Conservation (phyloP, 2,888 invertebrate species). For the Drosophila paramelanica region DNA sequence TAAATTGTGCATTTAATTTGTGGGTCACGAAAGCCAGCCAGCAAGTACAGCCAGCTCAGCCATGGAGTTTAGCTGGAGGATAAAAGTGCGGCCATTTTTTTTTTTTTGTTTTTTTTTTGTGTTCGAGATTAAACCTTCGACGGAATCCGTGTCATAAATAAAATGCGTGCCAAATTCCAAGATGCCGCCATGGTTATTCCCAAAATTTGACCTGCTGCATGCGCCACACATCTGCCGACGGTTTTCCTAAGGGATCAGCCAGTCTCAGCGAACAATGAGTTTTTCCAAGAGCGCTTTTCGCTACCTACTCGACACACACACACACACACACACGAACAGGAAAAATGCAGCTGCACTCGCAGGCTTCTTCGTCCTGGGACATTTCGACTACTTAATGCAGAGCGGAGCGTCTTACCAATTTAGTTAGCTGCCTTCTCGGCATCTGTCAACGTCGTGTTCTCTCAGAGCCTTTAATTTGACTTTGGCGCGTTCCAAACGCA, state of each 20-base stretch:
- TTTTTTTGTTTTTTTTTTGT: conserved; percentile 35
- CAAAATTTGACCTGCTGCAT: conserved; percentile 70
- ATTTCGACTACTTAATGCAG: conserved; percentile 72
- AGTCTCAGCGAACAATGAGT: conserved; percentile 36
- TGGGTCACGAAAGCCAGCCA: conserved; percentile 37
- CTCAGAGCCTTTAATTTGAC: conserved; percentile 4
- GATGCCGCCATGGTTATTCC: conserved; percentile 35
- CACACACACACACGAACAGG: conserved; percentile 11
- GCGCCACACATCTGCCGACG: background rate
- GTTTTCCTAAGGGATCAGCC: conserved; percentile 61
- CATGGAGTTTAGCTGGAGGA: background rate
- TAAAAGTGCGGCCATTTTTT: conserved; percentile 50
- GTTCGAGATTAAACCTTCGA: conserved; percentile 2
- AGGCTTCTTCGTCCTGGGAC: conserved; percentile 15
- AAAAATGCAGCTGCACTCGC: conserved; percentile 40
- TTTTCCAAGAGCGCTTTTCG: conserved; percentile 46
- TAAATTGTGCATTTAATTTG: conserved; percentile 11
- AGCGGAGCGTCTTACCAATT: conserved; percentile 48
- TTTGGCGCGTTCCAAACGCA: conserved; percentile 69
- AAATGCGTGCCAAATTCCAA: conserved; percentile 52
- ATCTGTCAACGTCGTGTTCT: conserved; percentile 62
- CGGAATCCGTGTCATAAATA: conserved; percentile 48
- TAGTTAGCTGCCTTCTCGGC: conserved; percentile 67
- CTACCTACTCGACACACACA: conserved; percentile 47
- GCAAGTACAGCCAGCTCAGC: conserved; percentile 52